Base-by-base conservation (phyloP, 2,797 vertebrate species). In the Nannoperca australis region DNA sequence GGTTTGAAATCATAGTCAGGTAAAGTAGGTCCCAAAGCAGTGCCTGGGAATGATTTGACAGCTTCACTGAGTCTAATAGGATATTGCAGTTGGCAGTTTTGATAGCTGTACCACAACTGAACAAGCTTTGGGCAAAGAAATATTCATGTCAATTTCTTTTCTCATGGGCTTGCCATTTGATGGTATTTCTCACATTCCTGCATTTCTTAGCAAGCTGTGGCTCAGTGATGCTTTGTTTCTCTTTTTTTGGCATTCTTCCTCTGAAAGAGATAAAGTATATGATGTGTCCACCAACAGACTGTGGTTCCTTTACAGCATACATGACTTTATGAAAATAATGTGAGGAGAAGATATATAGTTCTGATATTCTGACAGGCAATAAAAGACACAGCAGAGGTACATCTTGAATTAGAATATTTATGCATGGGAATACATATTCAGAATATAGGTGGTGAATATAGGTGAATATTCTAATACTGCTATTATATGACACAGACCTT, bases 241-340 rank as follows among this genome's bases (percentile, higher is more conserved):
- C 34, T 61, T 66, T 70, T 79, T 54, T 77, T 27, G 49, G 70
- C 53, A 66, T 6, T 15, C 66, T 56, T 73, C 44, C 50, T 40
- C 60, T 68, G 60, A 65, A 36, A 27, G 51, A 72, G 36, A 87
- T 59, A 79, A 73, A 79, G 64, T 30, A 70, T 79, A 56, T 82
- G 61, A 82, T 55, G 53, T 53, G 51, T 79, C 68, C n/a, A 64
- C 32, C 15, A 47, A 59, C 64, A 72, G 32, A 59, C 69, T 63
- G 20, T 3, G 13, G 15, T 53, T 74, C 45, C 44, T 63, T 71
- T 47, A 53, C 62, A 68, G 67, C 34, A 24, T 9, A 12, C 32
- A 61, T 53, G 42, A 36, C 40, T 61, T 24, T 56, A 18, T 45
- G 45, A 73, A 67, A 73, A 75, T 34, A 79, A 59, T 55, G 36